Evolutionary conservation across 2,797 vertebrate genomes (phyloP).

Genomic region (Pipistrellus pygmaeus): DNA sequence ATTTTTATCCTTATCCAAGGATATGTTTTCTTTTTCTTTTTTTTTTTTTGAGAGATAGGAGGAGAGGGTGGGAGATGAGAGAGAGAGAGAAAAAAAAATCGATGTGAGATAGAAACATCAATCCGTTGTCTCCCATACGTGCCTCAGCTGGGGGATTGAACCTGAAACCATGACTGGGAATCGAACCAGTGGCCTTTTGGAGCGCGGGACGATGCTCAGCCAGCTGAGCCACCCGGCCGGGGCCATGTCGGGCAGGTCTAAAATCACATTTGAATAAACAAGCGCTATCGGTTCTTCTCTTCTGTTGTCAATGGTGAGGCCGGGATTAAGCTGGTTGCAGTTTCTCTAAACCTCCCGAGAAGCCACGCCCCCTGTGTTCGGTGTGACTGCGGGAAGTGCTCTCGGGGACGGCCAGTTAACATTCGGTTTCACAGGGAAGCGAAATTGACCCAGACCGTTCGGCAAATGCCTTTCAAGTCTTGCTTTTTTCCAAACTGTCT

Average conservation of each 20-base stretch:
- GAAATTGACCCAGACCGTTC: background rate
- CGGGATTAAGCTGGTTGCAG: background rate
- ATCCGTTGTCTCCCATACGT: background rate
- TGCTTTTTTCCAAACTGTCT: background rate
- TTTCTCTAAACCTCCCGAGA: background rate
- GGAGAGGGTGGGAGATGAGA: too few relatives aligned
- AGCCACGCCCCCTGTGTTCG: background rate
- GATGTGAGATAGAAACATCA: background rate
- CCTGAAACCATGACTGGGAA: background rate
- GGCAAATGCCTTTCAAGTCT: background rate
- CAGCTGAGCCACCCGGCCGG: background rate
- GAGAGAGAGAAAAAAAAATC: background rate
- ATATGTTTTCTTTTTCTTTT: too few relatives aligned
- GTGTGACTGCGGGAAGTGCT: background rate
- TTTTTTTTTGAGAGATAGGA: background rate
- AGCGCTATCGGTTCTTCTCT: background rate
- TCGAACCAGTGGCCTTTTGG: background rate
- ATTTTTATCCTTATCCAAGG: too few relatives aligned
- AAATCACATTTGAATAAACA: background rate
- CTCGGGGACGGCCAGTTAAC: background rate
- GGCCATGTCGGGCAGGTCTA: background rate
- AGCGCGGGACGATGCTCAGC: background rate
- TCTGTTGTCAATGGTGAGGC: background rate
- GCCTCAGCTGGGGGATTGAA: background rate
- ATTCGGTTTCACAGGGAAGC: background rate